These are phyloP conservation scores for Drosophila nigricruria DNA, from an alignment of 2,888 invertebrate genomes.

Conservation along the genomic window DNA sequence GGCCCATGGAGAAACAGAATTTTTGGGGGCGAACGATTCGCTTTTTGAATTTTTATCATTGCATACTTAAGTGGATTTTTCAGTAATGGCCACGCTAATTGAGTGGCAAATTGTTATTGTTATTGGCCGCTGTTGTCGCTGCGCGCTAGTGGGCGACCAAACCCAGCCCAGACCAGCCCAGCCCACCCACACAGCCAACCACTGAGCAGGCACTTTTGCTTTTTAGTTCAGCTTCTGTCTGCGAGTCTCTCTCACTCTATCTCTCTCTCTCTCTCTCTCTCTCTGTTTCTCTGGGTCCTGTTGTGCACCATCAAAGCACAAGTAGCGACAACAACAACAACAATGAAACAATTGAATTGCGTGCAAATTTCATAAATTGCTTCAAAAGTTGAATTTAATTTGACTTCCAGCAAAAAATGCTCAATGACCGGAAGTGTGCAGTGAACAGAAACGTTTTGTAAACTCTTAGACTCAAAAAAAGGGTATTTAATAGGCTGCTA, in stretches of 20 bases:
- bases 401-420: slow-evolving; percentile 42
- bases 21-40: slow-evolving; percentile 52
- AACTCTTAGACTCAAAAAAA: background rate
- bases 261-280: slow-evolving; percentile 2
- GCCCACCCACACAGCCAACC: background rate
- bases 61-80: slow-evolving; percentile 78
- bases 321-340: slow-evolving; percentile 36
- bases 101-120: slow-evolving; percentile 79
- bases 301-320: slow-evolving; percentile 58
- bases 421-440: slow-evolving; percentile 46
- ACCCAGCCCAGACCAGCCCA: background rate
- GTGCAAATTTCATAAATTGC: slow-evolving; percentile 76
- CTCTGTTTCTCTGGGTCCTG: background rate
- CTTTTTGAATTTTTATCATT: slow-evolving; percentile 78
- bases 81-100: slow-evolving; percentile 78
- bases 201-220: slow-evolving; percentile 16
- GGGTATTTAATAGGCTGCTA: slow-evolving; percentile 1
- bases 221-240: slow-evolving; percentile 33
- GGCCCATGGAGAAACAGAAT: slow-evolving; percentile 15
- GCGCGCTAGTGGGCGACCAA: slow-evolving; percentile 45
- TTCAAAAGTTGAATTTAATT: slow-evolving; percentile 69
- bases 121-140: slow-evolving; percentile 68
- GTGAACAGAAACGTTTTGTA: slow-evolving; percentile 15
- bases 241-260: background rate
- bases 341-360: slow-evolving; percentile 67